phyloP scores from a whole-genome alignment of 2,113 vertebrate genomes.

The Seriola rivoliana region DNA sequence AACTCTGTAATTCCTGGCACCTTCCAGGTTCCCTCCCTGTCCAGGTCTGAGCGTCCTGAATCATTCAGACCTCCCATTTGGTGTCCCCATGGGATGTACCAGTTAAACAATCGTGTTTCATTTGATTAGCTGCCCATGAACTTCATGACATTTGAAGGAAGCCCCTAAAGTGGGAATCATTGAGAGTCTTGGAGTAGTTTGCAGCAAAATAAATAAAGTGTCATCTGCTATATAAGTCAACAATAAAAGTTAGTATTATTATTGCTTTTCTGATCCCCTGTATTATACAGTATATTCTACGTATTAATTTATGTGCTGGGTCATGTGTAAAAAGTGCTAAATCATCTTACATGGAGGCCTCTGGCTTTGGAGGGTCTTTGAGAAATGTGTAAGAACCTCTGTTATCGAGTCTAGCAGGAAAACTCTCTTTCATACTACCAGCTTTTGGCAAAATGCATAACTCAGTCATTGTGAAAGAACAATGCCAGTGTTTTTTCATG shows the following conservation, averaged over 20 bases:
- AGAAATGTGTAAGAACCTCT: neutral
- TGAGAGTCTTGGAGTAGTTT: neutral
- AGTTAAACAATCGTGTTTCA: constrained; percentile 1
- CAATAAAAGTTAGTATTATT: neutral
- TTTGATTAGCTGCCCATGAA: neutral
- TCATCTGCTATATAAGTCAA: neutral
- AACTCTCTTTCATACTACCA: constrained; percentile 53
- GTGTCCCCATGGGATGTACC: neutral
- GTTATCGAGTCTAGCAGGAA: neutral
- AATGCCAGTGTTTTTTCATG: constrained; percentile 1
- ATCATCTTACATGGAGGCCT: neutral
- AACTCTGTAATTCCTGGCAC: neutral
- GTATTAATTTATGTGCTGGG: neutral
- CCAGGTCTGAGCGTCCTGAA: neutral
- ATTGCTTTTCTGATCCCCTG: neutral
- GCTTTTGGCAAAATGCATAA: constrained; percentile 52
- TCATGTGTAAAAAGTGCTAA: constrained; percentile 5
- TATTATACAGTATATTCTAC: neutral
- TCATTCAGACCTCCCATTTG: neutral
- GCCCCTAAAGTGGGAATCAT: neutral
- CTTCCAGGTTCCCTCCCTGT: neutral
- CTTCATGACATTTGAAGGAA: neutral
- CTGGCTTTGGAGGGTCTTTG: neutral
- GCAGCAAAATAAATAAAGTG: neutral
- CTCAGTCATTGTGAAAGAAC: constrained; percentile 17